Conservation (phyloP, 2,888 invertebrate genomes). For the Eudasyphora cyanicolor region DNA sequence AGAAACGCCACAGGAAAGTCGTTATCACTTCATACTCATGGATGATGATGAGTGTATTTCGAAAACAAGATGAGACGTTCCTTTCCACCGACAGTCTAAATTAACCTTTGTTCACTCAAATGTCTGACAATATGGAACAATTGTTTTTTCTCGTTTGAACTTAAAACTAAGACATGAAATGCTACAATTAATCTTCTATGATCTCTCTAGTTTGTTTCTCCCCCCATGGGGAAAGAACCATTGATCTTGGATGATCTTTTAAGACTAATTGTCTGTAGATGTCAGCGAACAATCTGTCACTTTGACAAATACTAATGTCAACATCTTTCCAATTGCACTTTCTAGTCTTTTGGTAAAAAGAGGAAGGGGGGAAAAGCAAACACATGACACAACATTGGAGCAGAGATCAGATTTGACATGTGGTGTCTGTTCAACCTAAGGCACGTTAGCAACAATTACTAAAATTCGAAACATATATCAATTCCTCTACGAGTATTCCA, state of each 20-base stretch:
- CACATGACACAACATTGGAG: slow-evolving; percentile 33
- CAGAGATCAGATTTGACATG: neutral
- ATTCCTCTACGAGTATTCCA: too few relatives aligned
- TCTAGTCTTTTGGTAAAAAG: slow-evolving; percentile 8
- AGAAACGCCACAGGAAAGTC: neutral
- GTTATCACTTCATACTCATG: neutral
- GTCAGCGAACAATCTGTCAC: slow-evolving; percentile 57
- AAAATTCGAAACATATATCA: too few relatives aligned
- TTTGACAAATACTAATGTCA: slow-evolving; percentile 62
- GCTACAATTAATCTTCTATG: slow-evolving; percentile 57
- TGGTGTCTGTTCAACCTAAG: slow-evolving; percentile 26
- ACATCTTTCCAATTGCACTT: slow-evolving; percentile 31
- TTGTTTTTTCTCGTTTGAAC: slow-evolving; percentile 21
- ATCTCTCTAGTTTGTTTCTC: neutral
- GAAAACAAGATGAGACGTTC: too few relatives aligned
- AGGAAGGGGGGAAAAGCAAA: slow-evolving; percentile 13
- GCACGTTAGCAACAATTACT: too few relatives aligned
- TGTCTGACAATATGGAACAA: slow-evolving; percentile 31
- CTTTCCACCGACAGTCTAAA: slow-evolving; percentile 16
- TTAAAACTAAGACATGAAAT: slow-evolving; percentile 12
- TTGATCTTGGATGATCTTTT: slow-evolving; percentile 43
- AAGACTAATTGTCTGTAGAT: slow-evolving; percentile 59
- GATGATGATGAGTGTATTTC: neutral
- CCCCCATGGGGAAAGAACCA: neutral
- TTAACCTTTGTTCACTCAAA: slow-evolving; percentile 22